These are phyloP conservation scores for Fabriciana adippe DNA, from an alignment of 2,888 invertebrate species.

Conservation along the genomic window DNA sequence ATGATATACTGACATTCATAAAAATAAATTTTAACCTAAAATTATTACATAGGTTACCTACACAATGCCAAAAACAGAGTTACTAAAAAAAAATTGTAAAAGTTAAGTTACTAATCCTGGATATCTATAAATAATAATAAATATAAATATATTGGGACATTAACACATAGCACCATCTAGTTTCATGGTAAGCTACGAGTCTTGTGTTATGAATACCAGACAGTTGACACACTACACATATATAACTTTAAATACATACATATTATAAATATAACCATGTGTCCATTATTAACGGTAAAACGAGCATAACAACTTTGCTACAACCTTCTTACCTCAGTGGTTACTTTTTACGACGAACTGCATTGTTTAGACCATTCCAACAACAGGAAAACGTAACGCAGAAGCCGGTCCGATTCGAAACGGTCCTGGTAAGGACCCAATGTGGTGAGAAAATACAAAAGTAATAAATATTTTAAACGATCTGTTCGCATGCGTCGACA, in stretches of 20 bases:
- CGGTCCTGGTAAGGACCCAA: slow-evolving; percentile 45
- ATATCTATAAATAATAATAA: background rate
- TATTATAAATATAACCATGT: too few relatives aligned
- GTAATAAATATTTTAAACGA: slow-evolving; percentile 41
- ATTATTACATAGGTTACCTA: too few relatives aligned
- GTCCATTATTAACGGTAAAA: slow-evolving; percentile 28
- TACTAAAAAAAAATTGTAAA: too few relatives aligned
- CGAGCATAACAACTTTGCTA: slow-evolving; percentile 20
- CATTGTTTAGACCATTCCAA: slow-evolving; percentile 36
- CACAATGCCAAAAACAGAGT: too few relatives aligned
- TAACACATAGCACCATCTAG: too few relatives aligned
- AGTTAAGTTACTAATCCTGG: background rate
- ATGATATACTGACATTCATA: too few relatives aligned
- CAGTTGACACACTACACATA: too few relatives aligned
- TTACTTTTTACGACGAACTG: slow-evolving; percentile 37
- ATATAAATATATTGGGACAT: too few relatives aligned
- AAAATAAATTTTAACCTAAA: too few relatives aligned
- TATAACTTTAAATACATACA: too few relatives aligned
- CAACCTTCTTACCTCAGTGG: slow-evolving; percentile 2
- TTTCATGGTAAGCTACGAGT: too few relatives aligned
- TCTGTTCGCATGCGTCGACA: slow-evolving; percentile 32
- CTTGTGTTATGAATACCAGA: too few relatives aligned
- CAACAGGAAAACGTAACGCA: slow-evolving; percentile 44
- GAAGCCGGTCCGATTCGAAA: slow-evolving; percentile 50
- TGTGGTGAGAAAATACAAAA: slow-evolving; percentile 43